Evolutionary conservation across 2,113 vertebrate species (phyloP), one percentile per base, ranked within the genome.

Genomic region (Mormoops blainvillei): DNA sequence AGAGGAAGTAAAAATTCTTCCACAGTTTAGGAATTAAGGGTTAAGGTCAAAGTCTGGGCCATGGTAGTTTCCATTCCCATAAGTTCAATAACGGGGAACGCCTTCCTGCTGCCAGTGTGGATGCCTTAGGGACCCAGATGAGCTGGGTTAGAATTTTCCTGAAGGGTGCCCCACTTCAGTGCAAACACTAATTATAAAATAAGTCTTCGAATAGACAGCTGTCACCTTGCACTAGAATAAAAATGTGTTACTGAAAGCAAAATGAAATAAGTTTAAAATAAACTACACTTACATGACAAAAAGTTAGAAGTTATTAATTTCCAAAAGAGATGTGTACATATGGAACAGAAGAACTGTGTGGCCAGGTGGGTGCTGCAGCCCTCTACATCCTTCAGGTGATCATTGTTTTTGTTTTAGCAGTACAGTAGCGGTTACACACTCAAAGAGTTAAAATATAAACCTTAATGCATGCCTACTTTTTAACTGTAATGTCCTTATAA

Each of bases 371-470:
- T 9, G 9, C 56, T 5, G 19, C n/a, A 0, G 6, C 67, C 26
- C 7, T 5, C 28, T 0, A 33, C 41, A 2, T 2, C 24, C 33
- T 36, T 24, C 11, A 3, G 7, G 26, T 0, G 9, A 1, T 15
- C 61, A 6, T 0, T 7, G 36, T 7, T 28, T 52, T 13, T 7
- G 28, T 28, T 4, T 18, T 16, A 18, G 33, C 5, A 20, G 2
- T 7, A 20, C 4, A 6, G 26, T 22, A 36, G 20, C 22, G 31
- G 45, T 5, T 22, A 19, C 36, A 20, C 3, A 16, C 54, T 38
- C 81, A 93, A 97, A 97, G 97, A 96, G 97, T 98, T 98, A 98
- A 98, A 97, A 82, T 91, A 48, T 45, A 96, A 94, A 11, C 24
- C 91, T 52, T 41, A 81, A 70, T 10, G 89, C 95, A 19, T 14